Base-by-base conservation (phyloP, 1,140 invertebrate genomes). In the Drosophila chauvacae region DNA sequence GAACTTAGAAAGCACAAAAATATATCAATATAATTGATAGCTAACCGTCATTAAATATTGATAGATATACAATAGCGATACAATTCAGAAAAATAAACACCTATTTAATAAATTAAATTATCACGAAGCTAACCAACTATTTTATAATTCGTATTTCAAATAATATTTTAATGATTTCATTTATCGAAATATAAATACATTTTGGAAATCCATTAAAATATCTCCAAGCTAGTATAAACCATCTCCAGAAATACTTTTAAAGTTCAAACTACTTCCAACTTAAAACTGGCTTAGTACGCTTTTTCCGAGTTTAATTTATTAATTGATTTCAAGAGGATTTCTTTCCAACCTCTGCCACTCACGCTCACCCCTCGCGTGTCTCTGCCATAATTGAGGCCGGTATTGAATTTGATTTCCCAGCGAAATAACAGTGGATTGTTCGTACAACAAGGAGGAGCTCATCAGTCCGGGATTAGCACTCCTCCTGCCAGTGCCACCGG, bases 341-440 rank as follows among this genome's bases (percentile, higher is more conserved):
- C 4, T 4, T 9, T 11, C 5, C 4, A 44, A 6, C 2, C 2
- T 10, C 10, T 4, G 4, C 18, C n/a, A 11, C 7, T 7, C 41
- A 45, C 57, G 41, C 55, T 28, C 55, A 26, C 33, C 53, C 16
- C 18, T 23, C 7, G 20, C 50, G 14, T 55, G 20, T 11, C 37
- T 18, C 51, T 39, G 35, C 35, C 53, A 56, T 56, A 56, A 56
- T 39, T 56, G 53, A 26, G 35, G 9, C 35, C 23, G 35, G 35
- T 7, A 56, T 45, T 56, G 47, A 33, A 37, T 37, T 53, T 18
- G 30, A 62, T 62, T 55, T 53, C 18, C 20, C 33, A 62, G 16
- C 5, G 45, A 53, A 61, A 62, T 62, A 62, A 55, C 20, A 26
- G 30, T 55, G n/a, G 59, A 62, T 53, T 62, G 44, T 28, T 28